phyloP scores from a whole-genome alignment of 2,888 invertebrate genomes.

The Sipha maydis region DNA sequence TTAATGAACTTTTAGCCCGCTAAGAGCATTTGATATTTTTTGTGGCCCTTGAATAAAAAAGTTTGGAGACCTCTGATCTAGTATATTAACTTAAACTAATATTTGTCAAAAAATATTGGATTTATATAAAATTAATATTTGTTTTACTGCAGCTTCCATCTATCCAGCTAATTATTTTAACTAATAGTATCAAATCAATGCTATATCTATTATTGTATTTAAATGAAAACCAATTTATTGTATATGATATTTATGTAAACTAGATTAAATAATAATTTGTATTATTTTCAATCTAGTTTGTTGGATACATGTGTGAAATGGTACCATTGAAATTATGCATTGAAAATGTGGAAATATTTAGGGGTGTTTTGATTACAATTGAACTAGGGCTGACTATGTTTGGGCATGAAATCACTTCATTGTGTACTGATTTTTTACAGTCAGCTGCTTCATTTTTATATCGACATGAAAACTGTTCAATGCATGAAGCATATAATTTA shows the following conservation, averaged over 20 bases:
- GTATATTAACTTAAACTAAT: too few species aligned
- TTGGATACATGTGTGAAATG: constrained; percentile 75
- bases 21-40: too few species aligned
- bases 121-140: too few species aligned
- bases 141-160: too few species aligned
- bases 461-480: constrained; percentile 66
- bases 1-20: too few species aligned
- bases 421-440: constrained; percentile 74
- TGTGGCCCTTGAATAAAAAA: too few species aligned
- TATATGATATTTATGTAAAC: neutral
- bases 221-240: neutral
- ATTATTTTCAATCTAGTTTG: constrained; percentile 68
- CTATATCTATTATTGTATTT: neutral
- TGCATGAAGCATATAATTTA: constrained; percentile 67
- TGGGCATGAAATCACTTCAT: constrained; percentile 71
- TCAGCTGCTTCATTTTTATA: constrained; percentile 70
- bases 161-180: too few species aligned
- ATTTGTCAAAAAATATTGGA: too few species aligned
- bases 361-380: constrained; percentile 71
- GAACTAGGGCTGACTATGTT: constrained; percentile 74
- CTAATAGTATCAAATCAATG: neutral
- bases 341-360: constrained; percentile 70
- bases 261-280: neutral
- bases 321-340: constrained; percentile 72
- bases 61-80: too few species aligned